Base-by-base conservation (phyloP, 2,797 vertebrate genomes). In the Gastrophryne carolinensis region DNA sequence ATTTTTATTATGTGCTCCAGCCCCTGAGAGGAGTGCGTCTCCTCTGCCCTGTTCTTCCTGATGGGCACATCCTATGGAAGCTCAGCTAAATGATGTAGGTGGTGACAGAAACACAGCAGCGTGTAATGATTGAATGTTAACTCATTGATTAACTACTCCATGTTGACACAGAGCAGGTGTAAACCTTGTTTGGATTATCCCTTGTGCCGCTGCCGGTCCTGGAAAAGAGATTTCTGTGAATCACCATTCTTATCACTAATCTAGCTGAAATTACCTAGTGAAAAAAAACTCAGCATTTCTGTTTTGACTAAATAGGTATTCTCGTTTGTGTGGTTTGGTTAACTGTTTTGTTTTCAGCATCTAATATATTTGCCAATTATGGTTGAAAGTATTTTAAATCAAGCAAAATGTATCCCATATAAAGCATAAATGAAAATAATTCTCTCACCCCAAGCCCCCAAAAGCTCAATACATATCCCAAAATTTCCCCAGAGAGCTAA, bases 81-180 rank as follows among this genome's bases (percentile, higher is more conserved):
- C 35, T 63, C 9, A 13, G 35, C 44, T 65, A 29, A 50, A 50
- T 65, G 24, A 30, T 65, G 19, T 39, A 30, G 62, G 19, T 49
- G 24, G 29, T 27, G 21, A n/a, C 29, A 56, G 35, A 56, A 57
- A 69, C 29, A 15, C 35, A 69, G 34, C 17, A 56, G 50, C 41
- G 21, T 56, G 35, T 24, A 29, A 69, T 56, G 34, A 57, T 41
- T 69, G 32, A 56, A 56, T 41, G 11, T 57, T 68, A 68, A 53
- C 47, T 66, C 29, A 66, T 34, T 52, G 44, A 50, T 23, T 68
- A 54, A 68, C 52, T 49, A 37, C 30, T 37, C 37, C 32, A 53
- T 37, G 13, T 35, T 54, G 49, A 54, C 49, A 35, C 29, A 39
- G 32, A 54, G 65, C 65, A 68, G 65, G 49, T 53, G 50, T 68